Conservation (phyloP, 2,888 invertebrate species). For the Chrysolina americana region DNA sequence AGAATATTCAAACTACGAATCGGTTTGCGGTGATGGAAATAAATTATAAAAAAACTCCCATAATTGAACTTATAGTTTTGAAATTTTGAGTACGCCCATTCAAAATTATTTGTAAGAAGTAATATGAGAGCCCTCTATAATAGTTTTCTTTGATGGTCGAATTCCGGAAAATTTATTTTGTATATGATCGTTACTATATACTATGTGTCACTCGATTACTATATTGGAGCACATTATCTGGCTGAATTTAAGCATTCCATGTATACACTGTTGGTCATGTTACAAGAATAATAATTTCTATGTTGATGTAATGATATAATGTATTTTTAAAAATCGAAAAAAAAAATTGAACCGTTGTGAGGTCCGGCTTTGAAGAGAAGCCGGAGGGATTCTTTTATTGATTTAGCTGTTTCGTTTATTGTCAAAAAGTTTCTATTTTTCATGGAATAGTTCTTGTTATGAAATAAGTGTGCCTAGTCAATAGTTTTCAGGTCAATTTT, state of each 20-base stretch:
- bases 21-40: no score
- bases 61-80: no score
- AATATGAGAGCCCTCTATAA: slow-evolving; percentile 57
- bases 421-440: slow-evolving; percentile 72
- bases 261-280: slow-evolving; percentile 71
- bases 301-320: slow-evolving; percentile 69
- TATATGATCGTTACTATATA: slow-evolving; percentile 64
- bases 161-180: slow-evolving; percentile 68
- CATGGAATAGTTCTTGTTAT: slow-evolving; percentile 74
- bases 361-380: slow-evolving; percentile 52
- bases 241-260: slow-evolving; percentile 68
- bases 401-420: slow-evolving; percentile 66
- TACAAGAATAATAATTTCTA: slow-evolving; percentile 70
- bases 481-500: slow-evolving; percentile 76
- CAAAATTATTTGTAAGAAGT: neutral
- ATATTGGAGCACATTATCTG: slow-evolving; percentile 70
- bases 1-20: no score
- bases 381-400: slow-evolving; percentile 64
- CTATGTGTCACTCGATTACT: slow-evolving; percentile 65
- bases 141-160: slow-evolving; percentile 64
- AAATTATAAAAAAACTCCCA: no score
- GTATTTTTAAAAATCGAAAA: slow-evolving; percentile 70
- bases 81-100: no score
- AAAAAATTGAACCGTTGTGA: slow-evolving; percentile 64
- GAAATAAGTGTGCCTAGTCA: slow-evolving; percentile 78